These are phyloP conservation scores for Nothocercus nigrocapillus DNA, from an alignment of 2,113 vertebrate species.

Conservation along the genomic window DNA sequence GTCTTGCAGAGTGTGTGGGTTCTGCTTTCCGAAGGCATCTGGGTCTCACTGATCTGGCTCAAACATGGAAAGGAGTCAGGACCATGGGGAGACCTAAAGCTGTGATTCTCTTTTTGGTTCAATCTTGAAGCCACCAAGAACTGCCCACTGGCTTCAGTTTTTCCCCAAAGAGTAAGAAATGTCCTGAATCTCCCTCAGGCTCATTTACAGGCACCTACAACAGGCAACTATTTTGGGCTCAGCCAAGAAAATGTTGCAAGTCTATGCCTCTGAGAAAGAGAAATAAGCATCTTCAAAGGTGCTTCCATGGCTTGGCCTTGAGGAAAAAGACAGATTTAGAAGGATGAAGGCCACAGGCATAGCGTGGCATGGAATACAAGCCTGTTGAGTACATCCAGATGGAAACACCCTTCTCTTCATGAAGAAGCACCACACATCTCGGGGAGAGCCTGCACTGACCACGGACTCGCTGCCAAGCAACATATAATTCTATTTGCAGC, in stretches of 20 bases:
- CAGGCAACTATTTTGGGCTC: not conserved
- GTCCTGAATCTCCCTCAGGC: not conserved
- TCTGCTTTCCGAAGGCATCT: not conserved
- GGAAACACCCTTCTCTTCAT: not conserved
- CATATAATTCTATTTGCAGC: not conserved
- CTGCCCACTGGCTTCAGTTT: not conserved
- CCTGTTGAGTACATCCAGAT: too few relatives aligned
- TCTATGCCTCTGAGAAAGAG: not conserved
- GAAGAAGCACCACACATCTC: not conserved
- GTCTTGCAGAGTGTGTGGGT: not conserved
- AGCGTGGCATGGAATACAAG: fast-evolving
- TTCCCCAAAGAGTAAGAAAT: not conserved
- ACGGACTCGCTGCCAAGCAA: not conserved
- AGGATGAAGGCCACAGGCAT: not conserved
- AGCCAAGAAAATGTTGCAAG: not conserved
- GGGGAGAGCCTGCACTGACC: not conserved
- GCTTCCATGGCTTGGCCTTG: not conserved
- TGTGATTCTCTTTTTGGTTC: not conserved
- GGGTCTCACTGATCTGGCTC: not conserved
- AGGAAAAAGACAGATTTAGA: not conserved
- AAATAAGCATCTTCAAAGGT: not conserved
- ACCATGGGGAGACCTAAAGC: not conserved
- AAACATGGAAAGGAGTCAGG: not conserved
- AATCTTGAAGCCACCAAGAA: not conserved
- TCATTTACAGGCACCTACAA: not conserved